A percentile compares a stretch with the other conserved stretches of the same genome.
phyloP scores from a whole-genome alignment of 1,140 invertebrate genomes.

The Drosophila rufa region DNA sequence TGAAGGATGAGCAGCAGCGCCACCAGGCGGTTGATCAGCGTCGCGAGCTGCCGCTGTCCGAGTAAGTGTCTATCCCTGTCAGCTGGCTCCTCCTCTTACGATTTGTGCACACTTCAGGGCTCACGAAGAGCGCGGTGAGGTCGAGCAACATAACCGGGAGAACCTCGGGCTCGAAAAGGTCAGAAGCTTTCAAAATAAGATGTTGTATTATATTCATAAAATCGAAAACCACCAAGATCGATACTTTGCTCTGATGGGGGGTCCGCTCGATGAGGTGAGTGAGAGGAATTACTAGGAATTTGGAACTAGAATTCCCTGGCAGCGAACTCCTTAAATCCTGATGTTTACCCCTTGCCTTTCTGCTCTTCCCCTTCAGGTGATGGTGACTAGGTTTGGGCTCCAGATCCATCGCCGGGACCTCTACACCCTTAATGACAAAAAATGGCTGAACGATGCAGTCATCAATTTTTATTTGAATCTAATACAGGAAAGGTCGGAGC shows the following conservation, averaged over 20 bases:
- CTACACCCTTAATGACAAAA: constrained; percentile 91
- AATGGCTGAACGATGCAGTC: constrained; percentile 98
- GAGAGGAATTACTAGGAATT: no score
- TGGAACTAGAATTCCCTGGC: no score
- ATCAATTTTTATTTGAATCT: constrained; percentile 86
- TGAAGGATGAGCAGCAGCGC: constrained; percentile 5
- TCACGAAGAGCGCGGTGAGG: constrained; percentile 25
- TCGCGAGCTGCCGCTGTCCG: constrained; percentile 2
- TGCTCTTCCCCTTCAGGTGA: constrained; percentile 47
- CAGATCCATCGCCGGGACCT: constrained; percentile 91
- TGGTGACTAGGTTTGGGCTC: constrained; percentile 88
- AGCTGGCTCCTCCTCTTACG: background rate
- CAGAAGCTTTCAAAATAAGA: no score
- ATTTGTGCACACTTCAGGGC: constrained; percentile 25
- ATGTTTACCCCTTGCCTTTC: background rate
- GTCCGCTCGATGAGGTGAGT: no score
- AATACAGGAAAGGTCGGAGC: constrained; percentile 89
- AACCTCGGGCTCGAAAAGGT: background rate
- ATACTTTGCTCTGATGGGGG: no score
- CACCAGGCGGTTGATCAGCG: constrained; percentile 7
- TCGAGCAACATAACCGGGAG: constrained; percentile 38
- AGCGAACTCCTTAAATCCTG: no score
- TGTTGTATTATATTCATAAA: no score
- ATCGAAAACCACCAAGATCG: no score
- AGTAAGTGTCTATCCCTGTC: constrained; percentile 29